These are phyloP conservation scores for Pantelozetes paolii DNA, from an alignment of 2,888 invertebrate species.

Conservation along the genomic window DNA sequence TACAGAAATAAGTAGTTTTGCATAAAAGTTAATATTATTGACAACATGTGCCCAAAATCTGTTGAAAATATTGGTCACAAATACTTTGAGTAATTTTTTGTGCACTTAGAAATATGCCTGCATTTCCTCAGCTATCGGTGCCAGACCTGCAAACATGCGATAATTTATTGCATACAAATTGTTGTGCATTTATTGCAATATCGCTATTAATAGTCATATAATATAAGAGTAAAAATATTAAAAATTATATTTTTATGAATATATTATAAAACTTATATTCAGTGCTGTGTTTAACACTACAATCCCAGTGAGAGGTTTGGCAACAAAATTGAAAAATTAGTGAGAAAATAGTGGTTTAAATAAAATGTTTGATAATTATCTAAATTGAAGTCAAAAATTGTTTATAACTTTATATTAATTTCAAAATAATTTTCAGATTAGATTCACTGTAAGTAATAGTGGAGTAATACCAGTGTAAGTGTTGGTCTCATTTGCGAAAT, in stretches of 20 bases:
- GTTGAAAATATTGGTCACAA: not conserved
- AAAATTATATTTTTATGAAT: too few species aligned
- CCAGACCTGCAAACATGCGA: constrained; percentile 14
- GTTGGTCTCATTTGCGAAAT: not conserved
- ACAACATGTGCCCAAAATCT: not conserved
- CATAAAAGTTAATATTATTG: not conserved
- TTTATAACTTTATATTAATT: not conserved
- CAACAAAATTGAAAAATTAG: too few species aligned
- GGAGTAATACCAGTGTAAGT: too few species aligned
- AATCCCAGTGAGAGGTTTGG: not conserved
- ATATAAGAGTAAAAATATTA: not conserved
- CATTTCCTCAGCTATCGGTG: constrained; percentile 3
- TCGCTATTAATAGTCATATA: not conserved
- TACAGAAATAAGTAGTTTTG: not conserved
- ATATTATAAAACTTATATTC: too few species aligned
- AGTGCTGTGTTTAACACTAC: not conserved
- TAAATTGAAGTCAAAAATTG: not conserved
- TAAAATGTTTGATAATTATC: not conserved
- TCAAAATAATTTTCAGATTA: not conserved
- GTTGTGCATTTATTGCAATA: not conserved
- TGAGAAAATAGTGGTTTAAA: not conserved
- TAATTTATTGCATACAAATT: not conserved
- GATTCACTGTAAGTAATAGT: too few species aligned
- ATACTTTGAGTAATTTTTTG: not conserved
- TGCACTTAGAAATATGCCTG: not conserved